Conservation (phyloP, 2,797 vertebrate genomes). For the Thamnophis elegans region DNA sequence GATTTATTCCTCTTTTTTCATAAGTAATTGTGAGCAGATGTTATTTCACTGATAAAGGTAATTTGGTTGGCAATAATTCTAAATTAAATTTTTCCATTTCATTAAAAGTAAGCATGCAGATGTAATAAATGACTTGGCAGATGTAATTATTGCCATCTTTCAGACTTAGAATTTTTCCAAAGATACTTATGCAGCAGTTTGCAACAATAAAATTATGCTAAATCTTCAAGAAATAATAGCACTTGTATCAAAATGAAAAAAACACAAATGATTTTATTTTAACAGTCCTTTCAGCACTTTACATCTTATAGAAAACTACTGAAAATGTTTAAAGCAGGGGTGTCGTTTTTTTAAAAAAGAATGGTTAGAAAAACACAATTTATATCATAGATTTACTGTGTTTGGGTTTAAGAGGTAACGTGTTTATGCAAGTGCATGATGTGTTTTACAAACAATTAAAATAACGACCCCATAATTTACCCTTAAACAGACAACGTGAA, state of each 20-base stretch:
- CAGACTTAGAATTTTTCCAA: conserved; percentile 46
- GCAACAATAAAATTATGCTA: conserved; percentile 47
- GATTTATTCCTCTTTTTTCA: conserved; percentile 55
- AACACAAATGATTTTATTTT: conserved; percentile 13
- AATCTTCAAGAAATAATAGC: conserved; percentile 34
- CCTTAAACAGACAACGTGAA: neutral
- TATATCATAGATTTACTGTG: conserved; percentile 10
- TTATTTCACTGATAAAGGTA: conserved; percentile 70
- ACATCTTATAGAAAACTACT: conserved; percentile 4
- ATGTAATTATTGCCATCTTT: conserved; percentile 64
- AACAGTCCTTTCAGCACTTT: conserved; percentile 18
- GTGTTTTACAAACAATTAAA: conserved; percentile 5
- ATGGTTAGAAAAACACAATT: neutral
- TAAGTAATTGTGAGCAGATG: conserved; percentile 62
- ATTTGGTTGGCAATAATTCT: conserved; percentile 66
- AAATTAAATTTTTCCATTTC: conserved; percentile 70
- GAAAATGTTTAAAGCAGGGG: conserved; percentile 14
- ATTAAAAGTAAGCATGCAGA: conserved; percentile 55
- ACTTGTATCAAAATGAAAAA: conserved; percentile 40
- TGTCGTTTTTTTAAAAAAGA: conserved; percentile 14
- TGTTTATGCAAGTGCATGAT: neutral
- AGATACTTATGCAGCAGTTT: conserved; percentile 50
- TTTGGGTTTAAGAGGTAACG: neutral
- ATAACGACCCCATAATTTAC: neutral
- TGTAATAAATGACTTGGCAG: conserved; percentile 60